Evolutionary conservation across 92 coral and sea anemone genomes (phyloP).

Genomic region (Phenganax marumi): DNA sequence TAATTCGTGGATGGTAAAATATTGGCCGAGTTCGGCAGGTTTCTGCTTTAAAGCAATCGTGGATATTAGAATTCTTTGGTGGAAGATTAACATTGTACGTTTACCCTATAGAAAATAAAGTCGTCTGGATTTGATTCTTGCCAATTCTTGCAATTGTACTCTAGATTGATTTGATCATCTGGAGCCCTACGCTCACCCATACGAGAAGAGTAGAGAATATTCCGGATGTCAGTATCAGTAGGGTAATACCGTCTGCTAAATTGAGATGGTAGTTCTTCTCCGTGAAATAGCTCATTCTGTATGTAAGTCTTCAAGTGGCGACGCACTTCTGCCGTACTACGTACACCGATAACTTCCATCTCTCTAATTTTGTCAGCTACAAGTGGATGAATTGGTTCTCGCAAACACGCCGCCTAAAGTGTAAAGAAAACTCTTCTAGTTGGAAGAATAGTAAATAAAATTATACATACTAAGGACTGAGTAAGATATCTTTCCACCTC

Average conservation of each 20-base stretch:
- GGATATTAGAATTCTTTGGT: not conserved
- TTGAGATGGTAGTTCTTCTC: slow-evolving; percentile 8
- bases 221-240: slow-evolving; percentile 19
- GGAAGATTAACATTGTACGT: not conserved
- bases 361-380: slow-evolving; percentile 15
- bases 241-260: slow-evolving; percentile 22
- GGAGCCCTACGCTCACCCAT: slow-evolving; percentile 17
- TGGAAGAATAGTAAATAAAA: not conserved
- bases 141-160: slow-evolving; percentile 3
- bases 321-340: slow-evolving; percentile 24
- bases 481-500: not conserved
- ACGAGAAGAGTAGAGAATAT: slow-evolving; percentile 4
- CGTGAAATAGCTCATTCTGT: slow-evolving; percentile 16
- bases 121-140: slow-evolving; percentile 15
- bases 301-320: slow-evolving; percentile 13
- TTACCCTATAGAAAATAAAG: slow-evolving; percentile 20
- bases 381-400: slow-evolving; percentile 12
- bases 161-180: slow-evolving; percentile 16
- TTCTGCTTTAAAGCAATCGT: no score
- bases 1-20: no score
- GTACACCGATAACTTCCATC: slow-evolving; percentile 24
- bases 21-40: no score
- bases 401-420: slow-evolving; percentile 4
- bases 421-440: not conserved
- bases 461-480: not conserved